Percentiles rank a stretch among this genome's conserved stretches.
Evolutionary conservation across 2,113 vertebrate species (phyloP).

Genomic region (Phaetusa simplex): DNA sequence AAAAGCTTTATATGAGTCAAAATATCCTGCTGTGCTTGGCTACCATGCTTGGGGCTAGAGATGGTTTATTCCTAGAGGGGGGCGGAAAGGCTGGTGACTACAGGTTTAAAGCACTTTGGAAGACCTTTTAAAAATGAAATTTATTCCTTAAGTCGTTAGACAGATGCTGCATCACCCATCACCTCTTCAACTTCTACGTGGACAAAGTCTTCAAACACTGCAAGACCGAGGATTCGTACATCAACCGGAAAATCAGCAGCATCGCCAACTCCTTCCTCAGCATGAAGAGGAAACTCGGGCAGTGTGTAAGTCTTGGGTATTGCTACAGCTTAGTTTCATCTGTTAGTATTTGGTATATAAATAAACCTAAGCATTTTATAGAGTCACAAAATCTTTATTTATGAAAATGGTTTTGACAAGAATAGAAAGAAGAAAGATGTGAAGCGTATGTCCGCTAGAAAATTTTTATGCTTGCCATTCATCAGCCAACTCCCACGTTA

Average conservation of each 20-base stretch:
- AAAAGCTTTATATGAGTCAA: neutral
- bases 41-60: neutral
- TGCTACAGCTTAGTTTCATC: neutral
- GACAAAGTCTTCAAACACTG: conserved; percentile 88
- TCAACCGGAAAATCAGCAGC: conserved; percentile 72
- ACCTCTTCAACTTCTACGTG: conserved; percentile 86
- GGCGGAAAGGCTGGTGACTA: neutral
- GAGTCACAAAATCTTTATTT: neutral
- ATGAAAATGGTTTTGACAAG: neutral
- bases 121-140: neutral
- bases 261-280: conserved; percentile 80
- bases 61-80: neutral
- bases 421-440: neutral
- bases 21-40: neutral
- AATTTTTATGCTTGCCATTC: neutral
- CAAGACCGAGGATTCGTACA: neutral
- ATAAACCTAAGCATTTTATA: neutral
- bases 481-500: neutral
- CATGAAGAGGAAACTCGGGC: conserved; percentile 47
- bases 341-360: fast-evolving
- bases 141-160: conserved; percentile 71
- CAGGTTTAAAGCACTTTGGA: neutral
- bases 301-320: conserved; percentile 65
- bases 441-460: neutral
- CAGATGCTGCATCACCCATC: conserved; percentile 83